These are phyloP conservation scores for Malthinus seriepunctatus DNA, from an alignment of 2,888 invertebrate genomes.

Conservation along the genomic window DNA sequence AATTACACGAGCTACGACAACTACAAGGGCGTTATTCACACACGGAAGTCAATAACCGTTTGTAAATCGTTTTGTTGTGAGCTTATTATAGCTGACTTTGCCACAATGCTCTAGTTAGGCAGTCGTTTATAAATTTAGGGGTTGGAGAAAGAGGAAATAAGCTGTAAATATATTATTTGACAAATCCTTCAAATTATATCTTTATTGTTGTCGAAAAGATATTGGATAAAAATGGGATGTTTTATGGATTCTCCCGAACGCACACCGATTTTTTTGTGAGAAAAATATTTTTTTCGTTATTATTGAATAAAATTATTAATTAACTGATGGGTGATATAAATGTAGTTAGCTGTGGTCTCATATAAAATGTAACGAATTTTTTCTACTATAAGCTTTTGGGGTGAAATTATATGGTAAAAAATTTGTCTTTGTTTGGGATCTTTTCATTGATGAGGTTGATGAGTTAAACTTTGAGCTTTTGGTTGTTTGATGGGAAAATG, in stretches of 20 bases:
- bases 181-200: constrained; percentile 34
- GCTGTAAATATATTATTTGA: constrained; percentile 23
- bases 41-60: constrained; percentile 40
- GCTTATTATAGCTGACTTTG: constrained; percentile 37
- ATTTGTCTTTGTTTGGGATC: too few relatives aligned
- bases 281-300: not conserved
- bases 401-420: too few relatives aligned
- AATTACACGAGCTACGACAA: constrained; percentile 34
- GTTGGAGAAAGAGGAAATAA: constrained; percentile 24
- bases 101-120: constrained; percentile 42
- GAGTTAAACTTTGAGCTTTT: too few relatives aligned
- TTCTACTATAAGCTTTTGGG: too few relatives aligned
- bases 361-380: too few relatives aligned
- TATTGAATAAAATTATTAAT: too few relatives aligned
- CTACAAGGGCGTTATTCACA: constrained; percentile 35
- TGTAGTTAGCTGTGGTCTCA: too few relatives aligned
- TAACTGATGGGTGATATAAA: too few relatives aligned
- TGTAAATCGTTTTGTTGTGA: constrained; percentile 37
- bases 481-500: too few relatives aligned
- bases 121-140: constrained; percentile 38
- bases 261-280: constrained; percentile 6
- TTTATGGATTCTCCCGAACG: constrained; percentile 1
- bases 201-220: constrained; percentile 30
- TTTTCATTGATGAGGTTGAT: too few relatives aligned
- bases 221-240: constrained; percentile 24